These are phyloP conservation scores for Glossophaga mutica DNA, from an alignment of 2,797 vertebrate genomes.

Conservation along the genomic window DNA sequence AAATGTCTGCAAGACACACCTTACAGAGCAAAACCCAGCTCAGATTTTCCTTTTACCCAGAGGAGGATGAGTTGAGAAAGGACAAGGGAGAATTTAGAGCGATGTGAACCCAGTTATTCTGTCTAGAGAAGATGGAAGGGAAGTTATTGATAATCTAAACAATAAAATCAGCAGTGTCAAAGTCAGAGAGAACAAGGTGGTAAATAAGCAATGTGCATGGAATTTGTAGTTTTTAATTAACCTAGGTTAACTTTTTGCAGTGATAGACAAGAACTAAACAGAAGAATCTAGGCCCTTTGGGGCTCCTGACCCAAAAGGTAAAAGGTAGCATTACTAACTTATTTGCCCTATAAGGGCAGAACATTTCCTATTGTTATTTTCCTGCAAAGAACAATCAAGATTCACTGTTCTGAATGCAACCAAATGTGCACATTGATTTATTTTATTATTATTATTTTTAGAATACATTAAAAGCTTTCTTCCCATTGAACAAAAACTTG, in stretches of 20 bases:
- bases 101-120: neutral
- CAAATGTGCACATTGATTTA: neutral
- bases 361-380: neutral
- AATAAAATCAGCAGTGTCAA: neutral
- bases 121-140: neutral
- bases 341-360: neutral
- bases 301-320: neutral
- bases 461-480: constrained; percentile 43
- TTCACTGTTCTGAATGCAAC: neutral
- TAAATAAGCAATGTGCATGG: no score
- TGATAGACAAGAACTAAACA: neutral
- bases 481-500: constrained; percentile 33
- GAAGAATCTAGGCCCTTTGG: neutral
- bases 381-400: neutral
- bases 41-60: neutral
- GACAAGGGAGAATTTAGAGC: neutral
- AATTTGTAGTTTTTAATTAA: neutral
- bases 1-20: neutral
- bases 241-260: neutral
- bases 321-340: neutral
- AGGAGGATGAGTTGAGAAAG: neutral
- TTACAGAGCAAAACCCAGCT: neutral
- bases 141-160: neutral
- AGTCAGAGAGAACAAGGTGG: neutral
- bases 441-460: neutral